Conservation (phyloP, 2,888 invertebrate species). For the Ferdinandea cuprea region DNA sequence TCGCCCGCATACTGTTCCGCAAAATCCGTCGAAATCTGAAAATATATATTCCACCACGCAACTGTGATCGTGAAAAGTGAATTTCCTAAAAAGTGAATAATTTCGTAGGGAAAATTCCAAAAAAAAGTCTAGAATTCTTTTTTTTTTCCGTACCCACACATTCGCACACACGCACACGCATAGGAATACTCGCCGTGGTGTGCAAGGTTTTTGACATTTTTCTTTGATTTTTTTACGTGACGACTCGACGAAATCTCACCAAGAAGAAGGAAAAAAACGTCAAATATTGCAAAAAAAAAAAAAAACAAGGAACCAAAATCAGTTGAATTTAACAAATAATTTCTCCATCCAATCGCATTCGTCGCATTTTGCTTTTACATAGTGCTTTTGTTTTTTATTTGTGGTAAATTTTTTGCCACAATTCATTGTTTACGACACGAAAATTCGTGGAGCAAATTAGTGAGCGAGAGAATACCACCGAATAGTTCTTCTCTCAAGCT, state of each 20-base stretch:
- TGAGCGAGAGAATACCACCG: constrained; percentile 32
- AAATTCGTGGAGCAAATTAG: constrained; percentile 45
- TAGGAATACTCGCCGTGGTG: constrained; percentile 10
- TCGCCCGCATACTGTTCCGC: constrained; percentile 24
- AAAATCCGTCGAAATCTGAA: constrained; percentile 37
- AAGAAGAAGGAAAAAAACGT: constrained; percentile 49
- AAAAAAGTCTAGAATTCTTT: constrained; percentile 65
- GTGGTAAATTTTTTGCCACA: constrained; percentile 59
- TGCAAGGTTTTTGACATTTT: constrained; percentile 74
- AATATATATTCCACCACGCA: constrained; percentile 34
- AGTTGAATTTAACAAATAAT: constrained; percentile 33
- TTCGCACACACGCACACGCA: constrained; percentile 25
- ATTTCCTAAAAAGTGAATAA: constrained; percentile 49
- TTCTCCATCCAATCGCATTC: constrained; percentile 66
- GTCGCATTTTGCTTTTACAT: constrained; percentile 12
- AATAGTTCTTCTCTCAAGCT: constrained; percentile 18
- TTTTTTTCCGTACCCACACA: constrained; percentile 12
- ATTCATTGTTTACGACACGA: constrained; percentile 67
- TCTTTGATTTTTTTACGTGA: constrained; percentile 58
- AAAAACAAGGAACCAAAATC: constrained; percentile 34
- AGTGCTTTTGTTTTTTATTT: constrained; percentile 37
- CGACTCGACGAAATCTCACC: constrained; percentile 70
- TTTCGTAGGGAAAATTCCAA: constrained; percentile 52
- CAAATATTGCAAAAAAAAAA: constrained; percentile 52
- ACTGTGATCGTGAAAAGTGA: constrained; percentile 52